Percentiles rank a stretch among this genome's conserved stretches.
Conservation (phyloP, 2,888 invertebrate genomes). For the Chouioia cunea region DNA sequence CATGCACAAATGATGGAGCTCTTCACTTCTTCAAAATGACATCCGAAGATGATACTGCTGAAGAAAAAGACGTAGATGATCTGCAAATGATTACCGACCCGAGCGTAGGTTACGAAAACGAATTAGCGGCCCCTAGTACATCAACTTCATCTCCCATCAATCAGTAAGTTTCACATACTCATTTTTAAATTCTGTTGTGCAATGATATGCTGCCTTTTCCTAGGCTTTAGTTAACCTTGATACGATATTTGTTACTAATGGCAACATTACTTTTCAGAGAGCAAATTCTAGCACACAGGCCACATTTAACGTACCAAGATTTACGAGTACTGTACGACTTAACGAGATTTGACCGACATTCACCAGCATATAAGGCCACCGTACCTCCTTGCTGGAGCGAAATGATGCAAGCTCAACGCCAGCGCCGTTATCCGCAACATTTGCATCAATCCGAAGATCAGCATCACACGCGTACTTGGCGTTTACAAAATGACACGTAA, state of each 20-base stretch:
- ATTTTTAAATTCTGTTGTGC: no score
- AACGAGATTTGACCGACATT: constrained; percentile 81
- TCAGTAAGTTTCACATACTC: constrained; percentile 53
- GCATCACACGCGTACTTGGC: constrained; percentile 88
- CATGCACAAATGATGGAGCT: constrained; percentile 83
- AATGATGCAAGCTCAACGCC: constrained; percentile 90
- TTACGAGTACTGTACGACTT: constrained; percentile 79
- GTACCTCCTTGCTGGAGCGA: constrained; percentile 96
- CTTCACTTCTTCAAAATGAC: constrained; percentile 86
- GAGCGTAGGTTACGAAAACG: constrained; percentile 49
- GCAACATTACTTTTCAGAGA: constrained; percentile 54
- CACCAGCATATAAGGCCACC: constrained; percentile 84
- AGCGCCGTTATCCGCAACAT: constrained; percentile 88
- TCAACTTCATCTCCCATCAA: constrained; percentile 59
- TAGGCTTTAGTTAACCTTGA: not conserved
- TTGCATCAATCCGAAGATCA: constrained; percentile 77
- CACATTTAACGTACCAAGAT: constrained; percentile 73
- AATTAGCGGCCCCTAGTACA: constrained; percentile 61
- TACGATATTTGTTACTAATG: not conserved
- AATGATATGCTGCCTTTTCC: no score
- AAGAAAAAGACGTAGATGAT: constrained; percentile 79
- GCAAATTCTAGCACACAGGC: constrained; percentile 72
- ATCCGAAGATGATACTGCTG: constrained; percentile 80
- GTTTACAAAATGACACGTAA: constrained; percentile 86
- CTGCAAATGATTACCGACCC: constrained; percentile 62